Percentiles rank a stretch among this genome's conserved stretches.
Conservation (phyloP, 2,113 vertebrate genomes). For the Taxidea taxus region DNA sequence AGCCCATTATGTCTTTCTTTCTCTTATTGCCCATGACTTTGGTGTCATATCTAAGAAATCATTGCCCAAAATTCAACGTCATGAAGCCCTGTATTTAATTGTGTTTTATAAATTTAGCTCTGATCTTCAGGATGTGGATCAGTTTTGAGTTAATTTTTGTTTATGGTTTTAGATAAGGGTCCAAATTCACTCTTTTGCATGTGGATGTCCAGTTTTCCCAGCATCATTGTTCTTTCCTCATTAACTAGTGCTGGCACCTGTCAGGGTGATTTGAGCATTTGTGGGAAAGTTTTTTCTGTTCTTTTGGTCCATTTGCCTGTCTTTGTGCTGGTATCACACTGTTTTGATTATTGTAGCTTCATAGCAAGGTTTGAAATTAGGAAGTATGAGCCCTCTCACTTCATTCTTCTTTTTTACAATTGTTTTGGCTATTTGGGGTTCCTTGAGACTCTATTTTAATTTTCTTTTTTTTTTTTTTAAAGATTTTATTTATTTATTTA, state of each 20-base stretch:
- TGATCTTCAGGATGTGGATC: neutral
- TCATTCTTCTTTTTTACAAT: neutral
- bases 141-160: neutral
- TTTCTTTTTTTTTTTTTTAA: neutral
- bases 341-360: neutral
- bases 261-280: neutral
- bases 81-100: neutral
- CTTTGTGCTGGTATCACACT: neutral
- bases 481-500: too few species aligned
- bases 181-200: neutral
- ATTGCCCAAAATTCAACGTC: neutral
- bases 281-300: neutral
- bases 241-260: neutral
- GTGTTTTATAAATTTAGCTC: neutral
- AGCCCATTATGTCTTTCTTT: neutral
- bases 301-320: neutral
- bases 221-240: neutral
- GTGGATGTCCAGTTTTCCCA: neutral
- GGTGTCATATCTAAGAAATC: neutral
- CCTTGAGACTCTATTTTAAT: neutral
- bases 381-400: neutral
- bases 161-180: neutral
- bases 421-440: neutral
- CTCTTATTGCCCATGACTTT: neutral
- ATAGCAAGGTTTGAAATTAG: neutral